Conservation (phyloP, 2,888 invertebrate species). For the Dorcus hopei region DNA sequence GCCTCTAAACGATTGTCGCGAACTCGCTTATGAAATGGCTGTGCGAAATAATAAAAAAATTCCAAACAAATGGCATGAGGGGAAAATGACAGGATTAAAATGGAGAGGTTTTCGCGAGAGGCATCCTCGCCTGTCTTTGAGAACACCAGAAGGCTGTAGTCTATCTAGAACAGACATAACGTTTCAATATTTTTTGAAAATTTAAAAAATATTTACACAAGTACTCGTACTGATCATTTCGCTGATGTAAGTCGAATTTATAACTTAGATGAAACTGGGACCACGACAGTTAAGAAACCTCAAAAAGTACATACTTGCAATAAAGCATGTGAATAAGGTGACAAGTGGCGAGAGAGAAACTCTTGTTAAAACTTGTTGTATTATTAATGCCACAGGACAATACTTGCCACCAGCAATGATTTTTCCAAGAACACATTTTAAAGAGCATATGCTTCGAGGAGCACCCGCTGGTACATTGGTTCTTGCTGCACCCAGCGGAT, state of each 20-base stretch:
- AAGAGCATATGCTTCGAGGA: conserved; percentile 35
- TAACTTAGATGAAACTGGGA: no score
- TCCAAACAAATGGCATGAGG: no score
- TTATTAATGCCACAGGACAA: conserved; percentile 34
- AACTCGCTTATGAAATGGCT: no score
- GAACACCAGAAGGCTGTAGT: no score
- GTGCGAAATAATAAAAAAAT: no score
- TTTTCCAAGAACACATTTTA: conserved; percentile 38
- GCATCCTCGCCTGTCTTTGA: no score
- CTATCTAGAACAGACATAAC: no score
- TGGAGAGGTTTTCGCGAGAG: no score
- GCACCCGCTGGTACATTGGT: conserved; percentile 40
- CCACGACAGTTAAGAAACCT: conserved; percentile 20
- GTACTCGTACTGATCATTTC: conserved; percentile 10
- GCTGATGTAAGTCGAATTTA: conserved; percentile 26
- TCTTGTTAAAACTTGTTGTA: conserved; percentile 39
- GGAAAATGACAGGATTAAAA: no score
- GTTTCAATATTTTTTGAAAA: conserved; percentile 5
- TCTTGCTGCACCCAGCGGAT: conserved; percentile 38
- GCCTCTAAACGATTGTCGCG: no score
- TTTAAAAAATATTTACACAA: conserved; percentile 21
- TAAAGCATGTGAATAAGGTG: conserved; percentile 31
- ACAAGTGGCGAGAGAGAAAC: conserved; percentile 40
- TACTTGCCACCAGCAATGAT: conserved; percentile 36
- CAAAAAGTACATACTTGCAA: conserved; percentile 27